phyloP scores from a whole-genome alignment of 2,113 vertebrate species.

The Ia io region DNA sequence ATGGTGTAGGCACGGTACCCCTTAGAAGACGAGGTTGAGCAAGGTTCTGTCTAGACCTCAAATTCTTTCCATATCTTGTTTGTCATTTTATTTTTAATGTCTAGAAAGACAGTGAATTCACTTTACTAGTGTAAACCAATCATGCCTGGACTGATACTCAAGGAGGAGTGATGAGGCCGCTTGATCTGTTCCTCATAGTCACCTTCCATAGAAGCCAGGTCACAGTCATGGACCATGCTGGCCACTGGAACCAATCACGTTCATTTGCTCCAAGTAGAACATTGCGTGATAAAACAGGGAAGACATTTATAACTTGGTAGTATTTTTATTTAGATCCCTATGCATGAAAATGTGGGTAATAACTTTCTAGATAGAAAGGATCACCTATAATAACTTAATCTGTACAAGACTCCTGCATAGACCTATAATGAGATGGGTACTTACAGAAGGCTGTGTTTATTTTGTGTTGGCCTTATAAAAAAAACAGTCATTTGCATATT shows the following conservation, averaged over 20 bases:
- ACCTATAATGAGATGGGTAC: conserved; percentile 17
- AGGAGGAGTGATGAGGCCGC: not conserved
- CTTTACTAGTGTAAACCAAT: not conserved
- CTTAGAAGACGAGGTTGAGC: not conserved
- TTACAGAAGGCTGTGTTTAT: conserved; percentile 60
- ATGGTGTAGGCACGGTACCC: not conserved
- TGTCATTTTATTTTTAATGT: not conserved
- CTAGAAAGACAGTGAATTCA: not conserved
- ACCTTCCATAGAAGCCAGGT: not conserved
- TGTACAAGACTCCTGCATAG: conserved; percentile 45
- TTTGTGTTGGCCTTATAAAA: conserved; percentile 72
- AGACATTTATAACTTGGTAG: not conserved
- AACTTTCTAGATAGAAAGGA: conserved; percentile 22
- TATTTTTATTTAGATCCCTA: not conserved
- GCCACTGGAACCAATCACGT: not conserved
- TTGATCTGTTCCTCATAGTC: not conserved
- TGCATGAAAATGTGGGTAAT: not conserved
- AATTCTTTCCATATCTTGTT: not conserved
- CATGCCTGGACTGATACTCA: not conserved
- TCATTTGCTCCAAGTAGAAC: not conserved
- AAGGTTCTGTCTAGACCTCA: not conserved
- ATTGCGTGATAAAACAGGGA: not conserved
- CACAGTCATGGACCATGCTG: not conserved
- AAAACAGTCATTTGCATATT: conserved; percentile 75
- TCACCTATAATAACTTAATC: conserved; percentile 42